These are phyloP conservation scores for Onthophagus taurus DNA, from an alignment of 1,140 invertebrate species.

Conservation along the genomic window DNA sequence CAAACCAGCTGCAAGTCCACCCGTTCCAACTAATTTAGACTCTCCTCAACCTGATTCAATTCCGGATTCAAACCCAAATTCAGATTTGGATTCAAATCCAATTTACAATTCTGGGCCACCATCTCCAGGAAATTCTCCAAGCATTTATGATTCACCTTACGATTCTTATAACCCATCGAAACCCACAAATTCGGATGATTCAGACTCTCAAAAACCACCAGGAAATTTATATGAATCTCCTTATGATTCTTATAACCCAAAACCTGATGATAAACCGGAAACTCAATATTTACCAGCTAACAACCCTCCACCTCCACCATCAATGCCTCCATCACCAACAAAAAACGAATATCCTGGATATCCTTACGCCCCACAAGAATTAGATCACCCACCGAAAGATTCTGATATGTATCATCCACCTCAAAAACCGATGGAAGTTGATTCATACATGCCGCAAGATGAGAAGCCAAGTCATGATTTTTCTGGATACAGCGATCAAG, in stretches of 20 bases:
- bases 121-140: constrained; percentile 12
- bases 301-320: background rate
- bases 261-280: constrained; percentile 5
- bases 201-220: constrained; percentile 9
- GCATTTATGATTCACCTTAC: constrained; percentile 28
- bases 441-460: background rate
- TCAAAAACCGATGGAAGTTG: background rate
- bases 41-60: constrained; percentile 6
- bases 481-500: background rate
- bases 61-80: constrained; percentile 11
- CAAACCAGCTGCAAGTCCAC: background rate
- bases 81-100: constrained; percentile 8
- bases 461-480: background rate
- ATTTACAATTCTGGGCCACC: background rate
- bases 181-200: constrained; percentile 11
- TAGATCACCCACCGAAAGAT: background rate
- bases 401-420: background rate
- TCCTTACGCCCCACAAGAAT: constrained; percentile 8
- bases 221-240: constrained; percentile 4
- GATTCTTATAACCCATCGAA: constrained; percentile 30
- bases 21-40: background rate
- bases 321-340: constrained; percentile 4
- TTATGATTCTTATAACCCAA: no score
- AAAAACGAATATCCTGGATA: constrained; percentile 3
- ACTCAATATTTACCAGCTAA: background rate